phyloP scores from a whole-genome alignment of 2,888 invertebrate genomes.

The Opisthograptis luteolata region DNA sequence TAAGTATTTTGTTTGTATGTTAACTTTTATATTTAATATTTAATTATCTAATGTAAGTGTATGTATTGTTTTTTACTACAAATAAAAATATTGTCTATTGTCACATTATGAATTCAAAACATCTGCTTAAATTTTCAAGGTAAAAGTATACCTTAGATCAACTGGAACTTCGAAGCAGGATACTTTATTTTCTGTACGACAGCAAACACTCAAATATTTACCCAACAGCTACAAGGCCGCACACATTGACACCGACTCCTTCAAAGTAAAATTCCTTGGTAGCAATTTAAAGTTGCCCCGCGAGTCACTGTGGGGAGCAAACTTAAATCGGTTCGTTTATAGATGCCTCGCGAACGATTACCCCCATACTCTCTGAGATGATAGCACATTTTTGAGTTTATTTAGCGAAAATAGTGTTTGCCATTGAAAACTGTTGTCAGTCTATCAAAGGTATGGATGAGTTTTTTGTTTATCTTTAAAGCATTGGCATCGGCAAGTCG shows the following conservation, averaged over 20 bases:
- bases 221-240: conserved; percentile 32
- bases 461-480: too few species aligned
- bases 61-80: too few species aligned
- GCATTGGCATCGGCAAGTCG: too few species aligned
- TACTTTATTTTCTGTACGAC: not conserved
- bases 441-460: too few species aligned
- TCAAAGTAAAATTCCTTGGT: conserved; percentile 72
- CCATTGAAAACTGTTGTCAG: conserved; percentile 1
- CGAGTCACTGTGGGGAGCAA: conserved; percentile 69
- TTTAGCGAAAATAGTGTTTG: conserved; percentile 31
- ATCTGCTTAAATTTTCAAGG: too few species aligned
- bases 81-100: too few species aligned
- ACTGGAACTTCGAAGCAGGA: too few species aligned
- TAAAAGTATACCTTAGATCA: too few species aligned
- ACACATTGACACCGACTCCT: conserved; percentile 50
- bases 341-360: conserved; percentile 79
- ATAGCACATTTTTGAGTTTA: conserved; percentile 44
- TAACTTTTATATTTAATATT: too few species aligned
- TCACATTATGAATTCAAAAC: too few species aligned
- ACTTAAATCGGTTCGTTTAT: conserved; percentile 83
- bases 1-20: too few species aligned
- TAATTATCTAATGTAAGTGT: too few species aligned
- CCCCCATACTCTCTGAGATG: conserved; percentile 66
- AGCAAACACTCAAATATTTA: conserved; percentile 6
- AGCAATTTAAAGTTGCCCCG: conserved; percentile 80